Percentiles rank a stretch among this genome's conserved stretches.
phyloP scores from a whole-genome alignment of 2,888 invertebrate species.

The Sphaeridia pumilis region DNA sequence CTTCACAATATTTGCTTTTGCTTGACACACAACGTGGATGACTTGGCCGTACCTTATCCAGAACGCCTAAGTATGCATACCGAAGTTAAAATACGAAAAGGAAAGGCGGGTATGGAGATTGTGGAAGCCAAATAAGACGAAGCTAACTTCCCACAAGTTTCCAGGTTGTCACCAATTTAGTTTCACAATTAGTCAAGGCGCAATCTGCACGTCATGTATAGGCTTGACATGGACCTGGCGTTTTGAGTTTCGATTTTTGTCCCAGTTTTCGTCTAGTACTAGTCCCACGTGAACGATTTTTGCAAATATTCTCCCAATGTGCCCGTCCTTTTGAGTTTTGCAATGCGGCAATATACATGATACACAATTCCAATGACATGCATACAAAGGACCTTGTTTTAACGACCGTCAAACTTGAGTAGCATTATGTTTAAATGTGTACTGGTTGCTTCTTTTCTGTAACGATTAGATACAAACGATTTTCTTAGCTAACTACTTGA shows the following conservation, averaged over 20 bases:
- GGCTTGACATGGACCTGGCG: too few relatives aligned
- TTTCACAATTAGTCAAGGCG: too few relatives aligned
- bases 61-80: slow-evolving; percentile 35
- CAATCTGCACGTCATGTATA: too few relatives aligned
- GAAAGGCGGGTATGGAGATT: slow-evolving; percentile 33
- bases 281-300: too few relatives aligned
- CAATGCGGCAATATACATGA: too few relatives aligned
- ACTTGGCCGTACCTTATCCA: slow-evolving; percentile 12
- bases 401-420: not conserved
- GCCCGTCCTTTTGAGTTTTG: too few relatives aligned
- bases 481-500: slow-evolving; percentile 7
- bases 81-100: slow-evolving; percentile 32
- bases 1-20: slow-evolving; percentile 9
- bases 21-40: slow-evolving; percentile 6
- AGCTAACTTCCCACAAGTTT: not conserved
- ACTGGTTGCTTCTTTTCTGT: not conserved
- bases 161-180: not conserved
- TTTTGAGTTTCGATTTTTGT: too few relatives aligned
- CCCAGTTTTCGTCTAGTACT: not conserved
- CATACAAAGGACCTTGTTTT: not conserved
- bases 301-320: too few relatives aligned
- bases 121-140: slow-evolving; percentile 31
- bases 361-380: not conserved
- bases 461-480: slow-evolving; percentile 1
- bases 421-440: not conserved